Evolutionary conservation across 2,797 vertebrate species (phyloP).

Genomic region (Selene dorsalis): DNA sequence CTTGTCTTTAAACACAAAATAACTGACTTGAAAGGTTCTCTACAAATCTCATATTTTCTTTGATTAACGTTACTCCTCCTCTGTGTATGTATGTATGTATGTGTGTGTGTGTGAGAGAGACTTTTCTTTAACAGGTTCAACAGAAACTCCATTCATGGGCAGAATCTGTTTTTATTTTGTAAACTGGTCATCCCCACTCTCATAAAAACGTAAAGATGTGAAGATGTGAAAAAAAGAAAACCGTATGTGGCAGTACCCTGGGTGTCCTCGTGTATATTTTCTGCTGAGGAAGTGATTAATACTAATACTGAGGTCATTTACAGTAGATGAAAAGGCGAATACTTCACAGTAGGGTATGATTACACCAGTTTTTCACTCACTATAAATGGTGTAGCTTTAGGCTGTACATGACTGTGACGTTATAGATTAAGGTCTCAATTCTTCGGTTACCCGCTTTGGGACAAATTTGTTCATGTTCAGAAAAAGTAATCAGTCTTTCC

Average conservation of each 20-base stretch:
- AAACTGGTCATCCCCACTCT: conserved; percentile 19
- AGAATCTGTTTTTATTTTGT: conserved; percentile 34
- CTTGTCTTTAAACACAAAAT: conserved; percentile 44
- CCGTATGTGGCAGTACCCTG: conserved; percentile 24
- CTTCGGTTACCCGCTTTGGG: conserved; percentile 49
- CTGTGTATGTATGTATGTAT: no score
- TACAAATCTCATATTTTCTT: conserved; percentile 17
- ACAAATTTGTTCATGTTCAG: conserved; percentile 47
- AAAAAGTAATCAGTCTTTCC: conserved; percentile 49
- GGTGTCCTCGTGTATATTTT: conserved; percentile 52
- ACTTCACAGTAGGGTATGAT: conserved; percentile 43
- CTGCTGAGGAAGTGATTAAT: conserved; percentile 53
- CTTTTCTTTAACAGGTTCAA: conserved; percentile 16
- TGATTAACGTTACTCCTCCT: conserved; percentile 5
- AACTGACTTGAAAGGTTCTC: not conserved
- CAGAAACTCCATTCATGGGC: conserved; percentile 18
- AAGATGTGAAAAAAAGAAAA: conserved; percentile 3
- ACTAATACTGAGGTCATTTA: conserved; percentile 63
- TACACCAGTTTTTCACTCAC: conserved; percentile 50
- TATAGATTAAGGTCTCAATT: conserved; percentile 61
- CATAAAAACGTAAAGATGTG: conserved; percentile 10
- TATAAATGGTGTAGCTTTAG: conserved; percentile 59
- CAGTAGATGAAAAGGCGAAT: conserved; percentile 58
- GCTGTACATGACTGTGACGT: conserved; percentile 59
- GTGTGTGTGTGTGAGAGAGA: not conserved